Evolutionary conservation across 1,140 invertebrate genomes (phyloP).

Genomic region (Hyposmocoma kahamanoa): DNA sequence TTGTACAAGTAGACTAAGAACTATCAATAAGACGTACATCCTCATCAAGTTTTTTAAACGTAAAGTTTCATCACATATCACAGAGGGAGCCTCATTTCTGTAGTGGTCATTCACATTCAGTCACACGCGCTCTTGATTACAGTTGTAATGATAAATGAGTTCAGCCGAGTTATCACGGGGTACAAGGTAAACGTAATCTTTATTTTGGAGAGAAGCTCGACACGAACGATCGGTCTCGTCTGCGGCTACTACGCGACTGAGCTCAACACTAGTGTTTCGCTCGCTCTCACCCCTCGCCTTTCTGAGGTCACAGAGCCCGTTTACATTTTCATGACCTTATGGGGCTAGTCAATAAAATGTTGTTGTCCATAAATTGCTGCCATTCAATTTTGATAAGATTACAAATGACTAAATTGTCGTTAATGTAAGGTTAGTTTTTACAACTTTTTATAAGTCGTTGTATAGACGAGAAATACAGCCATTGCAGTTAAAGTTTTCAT

Average conservation of each 20-base stretch:
- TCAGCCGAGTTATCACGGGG: constrained; percentile 8
- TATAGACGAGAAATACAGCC: too few relatives aligned
- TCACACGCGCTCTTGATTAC: constrained; percentile 26
- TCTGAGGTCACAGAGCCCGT: constrained; percentile 39
- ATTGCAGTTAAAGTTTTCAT: too few relatives aligned
- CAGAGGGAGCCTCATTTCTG: constrained; percentile 20
- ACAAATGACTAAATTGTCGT: too few relatives aligned
- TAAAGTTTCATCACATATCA: constrained; percentile 51
- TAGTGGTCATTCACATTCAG: constrained; percentile 21
- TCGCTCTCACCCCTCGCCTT: constrained; percentile 41
- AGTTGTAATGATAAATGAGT: background rate
- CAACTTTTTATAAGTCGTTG: too few relatives aligned
- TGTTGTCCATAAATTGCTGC: background rate
- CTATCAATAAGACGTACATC: constrained; percentile 49
- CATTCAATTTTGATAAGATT: too few relatives aligned
- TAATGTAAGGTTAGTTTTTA: too few relatives aligned
- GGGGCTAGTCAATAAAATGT: constrained; percentile 35
- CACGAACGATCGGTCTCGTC: constrained; percentile 20
- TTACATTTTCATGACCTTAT: constrained; percentile 52
- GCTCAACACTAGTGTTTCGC: constrained; percentile 28
- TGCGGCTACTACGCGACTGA: constrained; percentile 33
- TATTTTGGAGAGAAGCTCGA: constrained; percentile 11
- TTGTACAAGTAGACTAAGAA: constrained; percentile 47
- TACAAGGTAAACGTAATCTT: constrained; percentile 11
- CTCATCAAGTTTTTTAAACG: constrained; percentile 34